Base-by-base conservation (phyloP, 2,888 invertebrate species). In the Leptinotarsa haldemani region DNA sequence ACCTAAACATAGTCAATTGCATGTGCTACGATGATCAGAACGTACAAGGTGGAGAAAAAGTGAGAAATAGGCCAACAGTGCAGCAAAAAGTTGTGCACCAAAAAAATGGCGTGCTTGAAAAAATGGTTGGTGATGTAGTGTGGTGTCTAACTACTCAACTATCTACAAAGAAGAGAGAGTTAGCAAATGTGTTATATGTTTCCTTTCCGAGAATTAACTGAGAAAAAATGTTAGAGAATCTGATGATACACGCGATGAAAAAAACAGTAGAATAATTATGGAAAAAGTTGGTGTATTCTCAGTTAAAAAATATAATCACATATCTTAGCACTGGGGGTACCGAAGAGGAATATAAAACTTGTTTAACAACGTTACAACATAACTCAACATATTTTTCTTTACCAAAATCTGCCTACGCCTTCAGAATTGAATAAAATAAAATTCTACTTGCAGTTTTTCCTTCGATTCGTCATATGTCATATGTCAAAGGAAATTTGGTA, bases 61-160 rank as follows among this genome's bases (percentile, higher is more conserved):
- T 25, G 25, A 50, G 50, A 22, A 20, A 18, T 40, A 25, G 18
- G 40, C 40, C 40, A 40, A 40, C 40, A 40, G 40, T 40, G 40
- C 40, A 40, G 40, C 9, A 67, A 50, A 67, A 67, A 56, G 67
- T 25, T 66, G 66, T 67, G 67, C 67, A 67, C 67, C 53, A 67
- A 18, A 53, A 52, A 67, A 67, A n/a, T 12, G 40, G 67, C 53
- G 67, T 53, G 53, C 53, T 30, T 18, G 0, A 40, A 50, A 30
- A 67, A 52, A 53, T 66, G 66, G 50, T 48, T 47, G 22, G 25
- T 52, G 52, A 66, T 50, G 9, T 50, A n/a, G 50, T 30, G 30
- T 61, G 40, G 61, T 61, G 18, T 61, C 25, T 61, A 61, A 40
- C 56, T 61, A 61, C 25, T 30, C 61, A n/a, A 9, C 15, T 40